phyloP scores from a whole-genome alignment of 2,797 vertebrate species.

The Heterohyrax brucei region DNA sequence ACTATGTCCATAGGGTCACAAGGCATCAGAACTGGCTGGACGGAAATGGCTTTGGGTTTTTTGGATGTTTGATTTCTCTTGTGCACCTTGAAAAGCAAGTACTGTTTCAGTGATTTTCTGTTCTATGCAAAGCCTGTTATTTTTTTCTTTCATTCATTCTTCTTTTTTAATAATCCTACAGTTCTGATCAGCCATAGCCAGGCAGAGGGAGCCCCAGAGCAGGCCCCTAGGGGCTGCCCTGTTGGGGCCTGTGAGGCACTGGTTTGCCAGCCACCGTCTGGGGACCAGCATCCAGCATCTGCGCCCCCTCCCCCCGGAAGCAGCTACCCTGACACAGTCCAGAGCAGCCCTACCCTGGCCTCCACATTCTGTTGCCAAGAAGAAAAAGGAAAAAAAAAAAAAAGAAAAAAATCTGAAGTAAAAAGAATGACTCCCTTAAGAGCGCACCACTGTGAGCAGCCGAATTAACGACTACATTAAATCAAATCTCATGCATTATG shows the following conservation, averaged over 20 bases:
- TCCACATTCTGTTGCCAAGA: neutral
- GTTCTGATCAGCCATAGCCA: neutral
- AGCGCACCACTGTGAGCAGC: neutral
- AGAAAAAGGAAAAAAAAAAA: neutral
- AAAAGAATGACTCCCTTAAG: conserved; percentile 59
- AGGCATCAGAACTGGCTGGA: no score
- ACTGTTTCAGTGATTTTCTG: neutral
- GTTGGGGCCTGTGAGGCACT: accelerated
- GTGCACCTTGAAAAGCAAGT: neutral
- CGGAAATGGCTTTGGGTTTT: no score
- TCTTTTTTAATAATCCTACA: neutral
- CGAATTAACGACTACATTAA: conserved; percentile 84
- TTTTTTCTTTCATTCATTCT: neutral
- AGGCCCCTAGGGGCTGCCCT: neutral
- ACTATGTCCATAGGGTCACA: no score
- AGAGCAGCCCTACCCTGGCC: neutral
- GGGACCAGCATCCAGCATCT: neutral
- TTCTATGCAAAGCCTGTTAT: neutral
- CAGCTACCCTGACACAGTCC: neutral
- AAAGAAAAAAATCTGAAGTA: neutral
- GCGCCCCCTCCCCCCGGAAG: neutral
- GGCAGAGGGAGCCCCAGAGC: neutral
- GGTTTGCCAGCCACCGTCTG: accelerated
- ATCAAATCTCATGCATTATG: conserved; percentile 89
- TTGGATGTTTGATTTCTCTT: no score